Evolutionary conservation across 2,888 invertebrate species (phyloP), one percentile per base, ranked within the genome.

Genomic region (Cryptocephalus moraei): DNA sequence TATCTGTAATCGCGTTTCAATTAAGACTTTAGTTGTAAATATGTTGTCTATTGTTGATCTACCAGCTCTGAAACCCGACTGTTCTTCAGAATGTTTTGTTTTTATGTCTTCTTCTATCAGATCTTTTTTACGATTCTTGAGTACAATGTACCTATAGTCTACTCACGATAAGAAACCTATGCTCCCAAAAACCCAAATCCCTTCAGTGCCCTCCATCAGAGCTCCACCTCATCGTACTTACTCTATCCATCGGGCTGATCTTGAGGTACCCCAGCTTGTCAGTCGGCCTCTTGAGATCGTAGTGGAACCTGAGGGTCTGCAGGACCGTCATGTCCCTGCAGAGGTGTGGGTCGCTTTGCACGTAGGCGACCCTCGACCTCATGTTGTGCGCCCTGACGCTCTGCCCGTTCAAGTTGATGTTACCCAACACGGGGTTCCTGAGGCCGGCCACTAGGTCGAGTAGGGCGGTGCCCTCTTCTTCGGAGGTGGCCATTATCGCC

Each of bases 401-500:
- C 65, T 91, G 86, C 0, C 94, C 94, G 67, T 94, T 94, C 10
- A 94, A 74, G 13, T 91, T 74, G 58, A 94, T 82, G 61, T 90
- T 89, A 0, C 92, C 92, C 1, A 80, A 66, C 67, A 68, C 59
- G 53, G 68, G 66, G 53, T 62, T 77, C 44, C 79, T 75, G 41
- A 81, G 74, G 9, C 91, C 91, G n/a, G 91, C 84, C 47, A 94
- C 70, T 1, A 89, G 83, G 62, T 92, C 87, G 45, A 93, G 73
- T n/a, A 95, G 73, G 0, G 86, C 83, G 0, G 88, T 87, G 9
- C 92, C 91, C 69, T 94, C 93, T 38, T 79, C 78, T 58, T 89
- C 91, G 11, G 86, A 82, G 0, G 94, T 94, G 1, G 93, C 86
- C 81, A 95, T 82, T 14, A 95, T 79, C 2, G 92, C 93, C 60